Percentiles rank a stretch among this genome's conserved stretches.
Conservation (phyloP, 2,888 invertebrate species). For the Lagria hirta region DNA sequence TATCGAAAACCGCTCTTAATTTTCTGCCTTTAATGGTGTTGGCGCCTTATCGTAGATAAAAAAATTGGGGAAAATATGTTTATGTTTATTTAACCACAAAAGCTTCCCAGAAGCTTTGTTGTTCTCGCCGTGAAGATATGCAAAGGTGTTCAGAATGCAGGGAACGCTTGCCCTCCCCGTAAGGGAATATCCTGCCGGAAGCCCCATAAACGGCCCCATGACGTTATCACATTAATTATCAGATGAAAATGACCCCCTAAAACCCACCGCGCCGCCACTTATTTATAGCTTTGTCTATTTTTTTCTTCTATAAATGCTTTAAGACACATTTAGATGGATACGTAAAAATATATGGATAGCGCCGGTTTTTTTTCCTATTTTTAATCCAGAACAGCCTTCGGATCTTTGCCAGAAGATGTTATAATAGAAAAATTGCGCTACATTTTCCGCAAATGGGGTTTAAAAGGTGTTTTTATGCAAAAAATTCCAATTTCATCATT, state of each 20-base stretch:
- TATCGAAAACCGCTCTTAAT: too few relatives aligned
- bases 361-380: conserved; percentile 24
- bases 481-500: too few relatives aligned
- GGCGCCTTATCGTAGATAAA: too few relatives aligned
- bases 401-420: conserved; percentile 23
- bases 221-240: conserved; percentile 19
- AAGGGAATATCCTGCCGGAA: conserved; percentile 40
- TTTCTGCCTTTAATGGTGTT: too few relatives aligned
- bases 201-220: conserved; percentile 33
- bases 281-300: conserved; percentile 10
- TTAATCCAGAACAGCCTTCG: conserved; percentile 23
- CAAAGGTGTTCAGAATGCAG: conserved; percentile 30
- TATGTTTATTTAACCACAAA: not conserved
- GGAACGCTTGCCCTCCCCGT: conserved; percentile 32
- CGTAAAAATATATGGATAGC: conserved; percentile 11
- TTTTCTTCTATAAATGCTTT: conserved; percentile 17
- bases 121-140: conserved; percentile 35
- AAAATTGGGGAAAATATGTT: too few relatives aligned
- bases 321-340: conserved; percentile 2
- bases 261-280: not conserved
- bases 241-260: conserved; percentile 6
- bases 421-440: too few relatives aligned
- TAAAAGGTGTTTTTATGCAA: too few relatives aligned
- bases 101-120: not conserved
- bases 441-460: too few relatives aligned